A percentile compares a stretch with the other conserved stretches of the same genome.
Evolutionary conservation across 2,888 invertebrate species (phyloP).

Genomic region (Nymphalis urticae): DNA sequence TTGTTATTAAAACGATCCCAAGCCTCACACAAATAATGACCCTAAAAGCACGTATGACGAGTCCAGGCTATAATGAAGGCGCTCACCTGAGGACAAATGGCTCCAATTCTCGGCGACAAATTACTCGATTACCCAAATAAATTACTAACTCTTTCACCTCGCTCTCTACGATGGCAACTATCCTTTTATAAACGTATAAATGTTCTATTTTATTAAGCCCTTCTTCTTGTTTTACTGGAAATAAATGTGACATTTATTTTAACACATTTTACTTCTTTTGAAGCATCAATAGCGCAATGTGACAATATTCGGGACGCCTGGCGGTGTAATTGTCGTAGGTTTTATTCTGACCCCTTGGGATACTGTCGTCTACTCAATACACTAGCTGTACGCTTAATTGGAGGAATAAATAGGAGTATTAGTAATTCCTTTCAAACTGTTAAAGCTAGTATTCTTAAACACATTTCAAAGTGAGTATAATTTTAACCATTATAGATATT

Average conservation of each 20-base stretch:
- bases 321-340: no score
- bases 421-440: no score
- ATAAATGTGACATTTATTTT: not conserved
- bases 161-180: conserved; percentile 20
- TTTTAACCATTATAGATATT: no score
- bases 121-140: conserved; percentile 69
- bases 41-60: conserved; percentile 2
- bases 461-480: no score
- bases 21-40: conserved; percentile 11
- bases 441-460: no score
- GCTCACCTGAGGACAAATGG: conserved; percentile 63
- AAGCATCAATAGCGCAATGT: no score
- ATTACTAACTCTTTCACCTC: conserved; percentile 57
- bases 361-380: no score
- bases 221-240: not conserved
- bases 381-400: no score
- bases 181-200: conserved; percentile 22
- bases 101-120: conserved; percentile 62
- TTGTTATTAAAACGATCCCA: conserved; percentile 1
- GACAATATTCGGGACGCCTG: no score
- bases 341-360: no score
- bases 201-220: conserved; percentile 10
- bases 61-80: conserved; percentile 28
- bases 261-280: not conserved
- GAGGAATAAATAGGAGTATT: no score